phyloP scores from a whole-genome alignment of 2,888 invertebrate genomes.

The Nephrotoma guestfalica region DNA sequence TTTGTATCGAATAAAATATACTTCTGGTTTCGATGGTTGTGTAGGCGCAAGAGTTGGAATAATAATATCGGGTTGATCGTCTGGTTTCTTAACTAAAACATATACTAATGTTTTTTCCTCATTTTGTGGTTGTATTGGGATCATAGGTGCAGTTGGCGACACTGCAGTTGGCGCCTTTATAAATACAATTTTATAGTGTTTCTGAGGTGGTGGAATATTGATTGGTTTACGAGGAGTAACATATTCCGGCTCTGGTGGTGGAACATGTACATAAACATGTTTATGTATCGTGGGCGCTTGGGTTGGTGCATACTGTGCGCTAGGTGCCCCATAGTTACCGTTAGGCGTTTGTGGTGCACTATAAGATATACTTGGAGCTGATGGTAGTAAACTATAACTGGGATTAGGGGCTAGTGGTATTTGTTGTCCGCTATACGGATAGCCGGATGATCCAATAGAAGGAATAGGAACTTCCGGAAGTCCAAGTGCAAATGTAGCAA shows the following conservation, averaged over 20 bases:
- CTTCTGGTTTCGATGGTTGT: constrained; percentile 60
- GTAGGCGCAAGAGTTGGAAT: constrained; percentile 56
- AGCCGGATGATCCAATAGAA: constrained; percentile 9
- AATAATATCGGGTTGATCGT: constrained; percentile 50
- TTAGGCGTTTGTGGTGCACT: constrained; percentile 15
- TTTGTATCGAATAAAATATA: constrained; percentile 62
- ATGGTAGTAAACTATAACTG: constrained; percentile 9
- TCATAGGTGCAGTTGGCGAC: constrained; percentile 43
- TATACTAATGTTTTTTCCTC: constrained; percentile 63
- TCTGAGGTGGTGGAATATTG: constrained; percentile 46
- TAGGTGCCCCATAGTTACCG: constrained; percentile 38
- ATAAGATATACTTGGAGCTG: constrained; percentile 9
- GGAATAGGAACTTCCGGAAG: constrained; percentile 17
- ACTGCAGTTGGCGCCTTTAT: constrained; percentile 56
- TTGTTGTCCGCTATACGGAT: constrained; percentile 21
- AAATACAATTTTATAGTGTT: constrained; percentile 67
- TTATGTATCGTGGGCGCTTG: constrained; percentile 71
- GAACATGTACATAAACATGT: constrained; percentile 82
- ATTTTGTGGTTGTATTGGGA: constrained; percentile 48
- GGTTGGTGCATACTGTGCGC: constrained; percentile 50
- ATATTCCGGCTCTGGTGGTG: constrained; percentile 72
- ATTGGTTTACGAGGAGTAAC: constrained; percentile 47
- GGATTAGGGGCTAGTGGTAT: constrained; percentile 34
- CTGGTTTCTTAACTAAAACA: constrained; percentile 59
- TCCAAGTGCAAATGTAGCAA: constrained; percentile 15